A percentile compares a stretch with the other conserved stretches of the same genome.
Evolutionary conservation across 2,888 invertebrate species (phyloP).

Genomic region (Phalera bucephala): DNA sequence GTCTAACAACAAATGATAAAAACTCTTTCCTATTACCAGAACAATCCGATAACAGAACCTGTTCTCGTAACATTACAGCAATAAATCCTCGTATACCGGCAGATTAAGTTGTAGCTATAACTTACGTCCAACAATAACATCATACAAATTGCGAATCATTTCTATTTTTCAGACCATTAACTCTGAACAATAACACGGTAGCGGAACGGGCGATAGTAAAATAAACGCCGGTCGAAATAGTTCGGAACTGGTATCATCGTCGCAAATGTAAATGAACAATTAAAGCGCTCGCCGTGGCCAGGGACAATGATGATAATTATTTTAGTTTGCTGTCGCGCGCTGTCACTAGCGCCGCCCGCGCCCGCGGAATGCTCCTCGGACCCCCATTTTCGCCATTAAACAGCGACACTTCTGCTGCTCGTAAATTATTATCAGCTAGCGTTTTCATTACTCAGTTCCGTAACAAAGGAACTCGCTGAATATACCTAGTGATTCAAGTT

Average conservation of each 20-base stretch:
- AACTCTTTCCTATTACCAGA: no score
- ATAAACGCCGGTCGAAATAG: constrained; percentile 77
- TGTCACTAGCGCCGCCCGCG: constrained; percentile 56
- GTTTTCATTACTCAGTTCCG: constrained; percentile 77
- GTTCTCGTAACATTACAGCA: constrained; percentile 2
- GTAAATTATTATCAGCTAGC: constrained; percentile 81
- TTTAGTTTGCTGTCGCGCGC: constrained; percentile 80
- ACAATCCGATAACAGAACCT: not conserved
- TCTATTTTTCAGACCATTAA: constrained; percentile 81
- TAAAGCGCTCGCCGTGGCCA: constrained; percentile 78
- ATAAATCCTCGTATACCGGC: constrained; percentile 10
- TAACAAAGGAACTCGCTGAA: constrained; percentile 78
- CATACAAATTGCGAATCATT: constrained; percentile 74
- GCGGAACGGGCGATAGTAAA: constrained; percentile 69
- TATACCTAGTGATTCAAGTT: constrained; percentile 78
- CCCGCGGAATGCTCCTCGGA: constrained; percentile 73
- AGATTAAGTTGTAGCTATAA: constrained; percentile 45
- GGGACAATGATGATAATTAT: constrained; percentile 83
- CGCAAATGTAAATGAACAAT: constrained; percentile 83
- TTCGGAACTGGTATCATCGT: constrained; percentile 80
- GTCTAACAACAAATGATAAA: no score
- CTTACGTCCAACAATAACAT: constrained; percentile 56
- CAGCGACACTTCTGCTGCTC: constrained; percentile 81
- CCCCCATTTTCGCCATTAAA: constrained; percentile 74
- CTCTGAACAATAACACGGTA: constrained; percentile 73